Conservation (phyloP, 2,888 invertebrate genomes). For the Argyresthia goedartella region DNA sequence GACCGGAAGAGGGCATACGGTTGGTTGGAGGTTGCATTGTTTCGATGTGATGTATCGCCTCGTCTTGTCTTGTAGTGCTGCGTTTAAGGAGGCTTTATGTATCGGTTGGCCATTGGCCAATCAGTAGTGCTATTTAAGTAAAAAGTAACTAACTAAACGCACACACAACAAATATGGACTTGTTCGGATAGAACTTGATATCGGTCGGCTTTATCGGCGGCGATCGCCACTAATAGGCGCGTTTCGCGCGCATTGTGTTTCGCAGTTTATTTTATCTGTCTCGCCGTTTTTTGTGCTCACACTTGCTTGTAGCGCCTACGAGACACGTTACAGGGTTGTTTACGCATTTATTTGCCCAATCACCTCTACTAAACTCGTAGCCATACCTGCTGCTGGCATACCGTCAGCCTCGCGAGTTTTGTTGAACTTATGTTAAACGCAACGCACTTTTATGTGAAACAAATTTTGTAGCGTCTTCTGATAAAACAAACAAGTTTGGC, state of each 20-base stretch:
- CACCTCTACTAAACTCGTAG: too few species aligned
- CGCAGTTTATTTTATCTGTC: constrained; percentile 39
- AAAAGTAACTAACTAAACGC: constrained; percentile 16
- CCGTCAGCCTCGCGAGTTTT: too few species aligned
- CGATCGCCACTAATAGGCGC: constrained; percentile 41
- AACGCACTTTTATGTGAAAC: too few species aligned
- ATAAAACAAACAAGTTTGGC: too few species aligned
- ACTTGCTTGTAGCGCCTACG: constrained; percentile 42
- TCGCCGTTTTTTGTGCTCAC: constrained; percentile 31
- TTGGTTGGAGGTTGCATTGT: not conserved
- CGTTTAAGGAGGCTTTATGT: not conserved
- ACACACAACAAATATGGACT: constrained; percentile 43
- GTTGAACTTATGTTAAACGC: too few species aligned
- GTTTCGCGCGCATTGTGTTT: constrained; percentile 45
- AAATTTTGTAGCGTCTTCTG: too few species aligned
- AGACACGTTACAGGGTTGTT: constrained; percentile 37
- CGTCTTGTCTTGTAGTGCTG: not conserved
- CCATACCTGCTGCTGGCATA: too few species aligned
- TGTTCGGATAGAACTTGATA: constrained; percentile 20
- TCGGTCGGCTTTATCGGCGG: constrained; percentile 28
- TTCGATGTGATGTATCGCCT: not conserved
- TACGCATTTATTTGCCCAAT: not conserved
- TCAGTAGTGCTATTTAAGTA: too few species aligned
- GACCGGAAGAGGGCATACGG: constrained; percentile 1
- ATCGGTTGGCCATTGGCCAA: too few species aligned